Base-by-base conservation (phyloP, 2,113 vertebrate genomes). In the Chaetorhynchus papuensis region DNA sequence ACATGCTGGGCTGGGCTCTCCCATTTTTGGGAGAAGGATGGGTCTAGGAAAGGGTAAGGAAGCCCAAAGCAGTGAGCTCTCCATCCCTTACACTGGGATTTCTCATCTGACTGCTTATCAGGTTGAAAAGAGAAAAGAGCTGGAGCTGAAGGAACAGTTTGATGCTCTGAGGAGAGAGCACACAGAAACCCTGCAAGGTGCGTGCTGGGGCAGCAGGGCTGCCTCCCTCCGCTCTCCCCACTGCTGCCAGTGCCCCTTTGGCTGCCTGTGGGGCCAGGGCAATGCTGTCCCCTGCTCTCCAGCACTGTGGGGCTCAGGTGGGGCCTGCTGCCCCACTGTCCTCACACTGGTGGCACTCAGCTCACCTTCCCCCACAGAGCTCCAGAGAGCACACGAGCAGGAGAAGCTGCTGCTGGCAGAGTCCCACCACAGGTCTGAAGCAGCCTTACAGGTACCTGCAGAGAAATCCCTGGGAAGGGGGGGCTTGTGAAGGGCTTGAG, bases 71-170 rank as follows among this genome's bases (percentile, higher is more conserved):
- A 3, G 19, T 37, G 44, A 2, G n/a, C 22, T 89, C 54, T 53
- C 44, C 41, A 80, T 89, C 44, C 44, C 26, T 77, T n/a, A 21
- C 3, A 0, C 19, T 1, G 7, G 27, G 18, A 19, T 63, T 50
- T 92, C 27, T 89, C 57, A 28, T 54, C 31, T 10, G 4, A 23
- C 35, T 87, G 3, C 10, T 83, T 94, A 81, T 81, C 96, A 99
- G 99, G 98, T 98, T 87, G 98, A 98, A 92, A 97, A 97, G 7
- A 97, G 98, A 81, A 98, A 95, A 17, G 93, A 98, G 37, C 90
- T 95, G 5, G 98, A 98, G 54, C 95, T 98, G 57, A 97, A 82
- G 83, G 87, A 98, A n/a, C 98, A 96, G 74, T 93, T 96, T 37
- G 88, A 97, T 45, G 64, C 59, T 37, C 93, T 97, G 31, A 96